These are phyloP conservation scores for Limosa lapponica DNA, from an alignment of 2,797 vertebrate species.

Conservation along the genomic window DNA sequence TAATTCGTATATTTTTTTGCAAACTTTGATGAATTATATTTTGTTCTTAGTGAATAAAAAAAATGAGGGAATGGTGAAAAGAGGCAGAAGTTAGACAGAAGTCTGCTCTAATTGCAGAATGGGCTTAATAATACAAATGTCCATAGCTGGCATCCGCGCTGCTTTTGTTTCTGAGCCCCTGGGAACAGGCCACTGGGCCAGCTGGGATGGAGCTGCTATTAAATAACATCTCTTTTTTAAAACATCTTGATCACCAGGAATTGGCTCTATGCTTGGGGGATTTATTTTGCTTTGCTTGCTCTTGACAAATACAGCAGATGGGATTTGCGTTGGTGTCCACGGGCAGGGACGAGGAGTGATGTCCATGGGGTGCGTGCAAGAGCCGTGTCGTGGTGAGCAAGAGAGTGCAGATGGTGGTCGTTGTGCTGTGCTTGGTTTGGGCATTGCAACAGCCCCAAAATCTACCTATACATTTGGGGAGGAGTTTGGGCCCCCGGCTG, in stretches of 20 bases:
- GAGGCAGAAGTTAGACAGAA: conserved; percentile 24
- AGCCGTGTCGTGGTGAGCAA: background rate
- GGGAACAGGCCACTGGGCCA: background rate
- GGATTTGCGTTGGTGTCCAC: background rate
- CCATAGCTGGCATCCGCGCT: fast-evolving
- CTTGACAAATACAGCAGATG: background rate
- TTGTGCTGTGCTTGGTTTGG: background rate
- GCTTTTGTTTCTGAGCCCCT: background rate
- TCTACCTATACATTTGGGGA: background rate
- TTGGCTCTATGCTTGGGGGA: background rate
- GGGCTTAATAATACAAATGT: background rate
- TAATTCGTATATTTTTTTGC: conserved; percentile 14
- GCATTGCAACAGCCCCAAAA: background rate
- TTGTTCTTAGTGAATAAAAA: conserved; percentile 56
- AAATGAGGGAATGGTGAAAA: conserved; percentile 38
- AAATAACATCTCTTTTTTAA: conserved; percentile 13
- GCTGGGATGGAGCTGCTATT: background rate
- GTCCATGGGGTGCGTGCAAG: background rate
- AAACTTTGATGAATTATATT: conserved; percentile 64
- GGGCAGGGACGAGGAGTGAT: background rate
- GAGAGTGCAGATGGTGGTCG: background rate
- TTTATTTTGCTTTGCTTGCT: background rate
- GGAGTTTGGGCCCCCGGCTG: background rate
- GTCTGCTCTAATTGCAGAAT: background rate
- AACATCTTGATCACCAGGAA: conserved; percentile 21